These are phyloP conservation scores for Philereme transversata DNA, from an alignment of 2,888 invertebrate genomes.

Conservation along the genomic window DNA sequence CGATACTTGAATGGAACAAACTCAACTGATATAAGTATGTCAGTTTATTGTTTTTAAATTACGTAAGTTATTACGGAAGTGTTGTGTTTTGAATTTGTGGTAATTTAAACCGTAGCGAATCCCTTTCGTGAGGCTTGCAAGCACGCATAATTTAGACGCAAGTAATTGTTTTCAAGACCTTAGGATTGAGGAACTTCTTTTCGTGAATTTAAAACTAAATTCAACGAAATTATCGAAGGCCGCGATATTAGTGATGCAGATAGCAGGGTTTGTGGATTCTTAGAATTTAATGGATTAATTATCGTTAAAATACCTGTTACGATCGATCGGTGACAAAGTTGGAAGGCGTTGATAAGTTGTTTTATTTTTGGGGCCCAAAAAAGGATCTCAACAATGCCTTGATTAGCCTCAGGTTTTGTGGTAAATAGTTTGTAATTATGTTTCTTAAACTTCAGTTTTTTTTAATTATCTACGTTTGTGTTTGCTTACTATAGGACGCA, in stretches of 20 bases:
- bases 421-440: background rate
- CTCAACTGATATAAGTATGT: conserved; percentile 73
- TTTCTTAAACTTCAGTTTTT: background rate
- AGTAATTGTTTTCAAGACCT: conserved; percentile 35
- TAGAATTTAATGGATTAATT: conserved; percentile 28
- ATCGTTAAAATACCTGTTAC: conserved; percentile 24
- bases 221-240: conserved; percentile 18
- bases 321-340: conserved; percentile 24
- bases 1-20: conserved; percentile 42
- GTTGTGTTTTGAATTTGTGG: conserved; percentile 40
- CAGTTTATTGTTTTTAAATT: conserved; percentile 54
- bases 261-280: conserved; percentile 22
- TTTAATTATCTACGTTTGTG: background rate
- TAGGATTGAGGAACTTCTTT: conserved; percentile 22
- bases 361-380: conserved; percentile 14
- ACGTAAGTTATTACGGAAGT: conserved; percentile 51
- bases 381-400: conserved; percentile 10
- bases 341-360: conserved; percentile 20
- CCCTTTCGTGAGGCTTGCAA: conserved; percentile 40
- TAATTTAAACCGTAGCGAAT: conserved; percentile 32
- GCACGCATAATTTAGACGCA: conserved; percentile 37
- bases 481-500: conserved; percentile 26
- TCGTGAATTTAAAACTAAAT: conserved; percentile 20
- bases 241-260: conserved; percentile 19
- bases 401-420: conserved; percentile 4